These are phyloP conservation scores for Cybosia mesomella DNA, from an alignment of 2,888 invertebrate genomes.

Conservation along the genomic window DNA sequence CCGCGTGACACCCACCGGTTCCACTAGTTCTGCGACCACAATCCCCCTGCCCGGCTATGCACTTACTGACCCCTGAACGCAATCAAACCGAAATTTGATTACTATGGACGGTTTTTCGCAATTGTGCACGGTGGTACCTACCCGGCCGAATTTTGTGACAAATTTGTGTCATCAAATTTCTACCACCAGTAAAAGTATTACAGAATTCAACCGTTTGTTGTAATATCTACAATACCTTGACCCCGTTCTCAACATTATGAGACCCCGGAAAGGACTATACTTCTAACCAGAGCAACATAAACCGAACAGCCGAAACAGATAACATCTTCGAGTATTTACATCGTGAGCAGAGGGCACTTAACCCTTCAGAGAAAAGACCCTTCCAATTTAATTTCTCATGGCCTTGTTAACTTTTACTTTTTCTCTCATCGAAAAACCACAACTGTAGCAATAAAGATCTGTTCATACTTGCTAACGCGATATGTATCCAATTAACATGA, in stretches of 20 bases:
- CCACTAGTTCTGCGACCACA: too few species aligned
- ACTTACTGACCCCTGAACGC: too few species aligned
- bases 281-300: conserved; percentile 2
- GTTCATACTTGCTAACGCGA: background rate
- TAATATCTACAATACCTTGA: background rate
- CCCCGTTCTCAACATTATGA: background rate
- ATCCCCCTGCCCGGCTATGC: too few species aligned
- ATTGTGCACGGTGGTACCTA: too few species aligned
- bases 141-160: too few species aligned
- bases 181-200: too few species aligned
- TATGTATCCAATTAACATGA: background rate
- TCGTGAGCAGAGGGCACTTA: conserved; percentile 35
- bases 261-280: conserved; percentile 7
- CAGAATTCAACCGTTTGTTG: background rate
- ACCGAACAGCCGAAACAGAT: conserved; percentile 17
- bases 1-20: too few species aligned
- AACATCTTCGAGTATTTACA: conserved; percentile 34
- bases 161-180: too few species aligned
- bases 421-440: conserved; percentile 14
- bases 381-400: conserved; percentile 56
- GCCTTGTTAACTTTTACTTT: conserved; percentile 33
- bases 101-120: too few species aligned
- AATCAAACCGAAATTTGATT: too few species aligned
- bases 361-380: conserved; percentile 51
- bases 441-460: background rate